These are phyloP conservation scores for Ellobius talpinus DNA, from an alignment of 2,113 vertebrate genomes.

Conservation along the genomic window DNA sequence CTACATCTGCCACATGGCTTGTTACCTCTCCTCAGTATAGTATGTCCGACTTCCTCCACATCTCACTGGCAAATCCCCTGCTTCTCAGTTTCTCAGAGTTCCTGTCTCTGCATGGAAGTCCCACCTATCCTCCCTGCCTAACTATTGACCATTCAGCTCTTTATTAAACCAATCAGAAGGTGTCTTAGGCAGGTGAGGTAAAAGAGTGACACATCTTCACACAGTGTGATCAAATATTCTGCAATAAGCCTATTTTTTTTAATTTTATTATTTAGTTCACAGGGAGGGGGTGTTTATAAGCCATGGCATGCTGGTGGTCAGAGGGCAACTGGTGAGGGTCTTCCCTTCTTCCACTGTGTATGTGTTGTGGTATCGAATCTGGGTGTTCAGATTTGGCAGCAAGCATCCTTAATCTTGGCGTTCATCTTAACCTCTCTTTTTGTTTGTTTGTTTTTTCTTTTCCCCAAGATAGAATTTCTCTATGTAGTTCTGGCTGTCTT, in stretches of 20 bases:
- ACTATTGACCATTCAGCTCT: neutral
- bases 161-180: neutral
- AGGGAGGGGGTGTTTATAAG: too few relatives aligned
- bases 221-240: neutral
- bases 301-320: neutral
- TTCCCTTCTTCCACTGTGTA: neutral
- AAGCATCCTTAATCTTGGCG: neutral
- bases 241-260: neutral
- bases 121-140: neutral
- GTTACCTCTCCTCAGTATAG: neutral
- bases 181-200: neutral
- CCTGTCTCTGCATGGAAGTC: neutral
- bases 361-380: neutral
- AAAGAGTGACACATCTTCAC: neutral
- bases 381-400: neutral
- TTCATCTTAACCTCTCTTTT: neutral
- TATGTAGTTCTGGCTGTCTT: neutral
- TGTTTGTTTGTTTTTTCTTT: neutral
- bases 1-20: neutral
- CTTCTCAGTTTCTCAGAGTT: neutral
- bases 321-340: neutral
- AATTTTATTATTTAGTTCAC: neutral
- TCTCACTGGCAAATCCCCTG: neutral
- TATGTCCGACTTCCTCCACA: neutral
- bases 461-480: neutral